Conservation (phyloP, 2,113 vertebrate genomes). For the Bettongia penicillata region DNA sequence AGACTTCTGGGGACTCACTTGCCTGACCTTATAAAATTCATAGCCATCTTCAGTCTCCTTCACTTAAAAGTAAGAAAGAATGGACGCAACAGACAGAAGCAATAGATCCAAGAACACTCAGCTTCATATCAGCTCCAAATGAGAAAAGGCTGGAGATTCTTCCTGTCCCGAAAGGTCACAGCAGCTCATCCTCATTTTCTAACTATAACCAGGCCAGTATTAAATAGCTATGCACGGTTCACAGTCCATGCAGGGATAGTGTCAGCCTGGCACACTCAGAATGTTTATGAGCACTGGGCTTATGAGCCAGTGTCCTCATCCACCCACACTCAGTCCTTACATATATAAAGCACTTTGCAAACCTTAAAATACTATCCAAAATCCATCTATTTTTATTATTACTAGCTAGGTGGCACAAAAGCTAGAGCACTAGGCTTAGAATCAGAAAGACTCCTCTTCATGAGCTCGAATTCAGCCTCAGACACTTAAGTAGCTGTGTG, state of each 20-base stretch:
- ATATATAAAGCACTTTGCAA: neutral
- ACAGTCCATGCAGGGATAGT: neutral
- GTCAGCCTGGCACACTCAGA: neutral
- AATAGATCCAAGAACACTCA: neutral
- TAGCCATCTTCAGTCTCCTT: neutral
- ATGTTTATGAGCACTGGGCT: neutral
- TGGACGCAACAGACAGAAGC: neutral
- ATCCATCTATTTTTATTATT: neutral
- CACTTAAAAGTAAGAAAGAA: neutral
- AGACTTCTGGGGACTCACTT: neutral
- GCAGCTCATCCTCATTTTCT: neutral
- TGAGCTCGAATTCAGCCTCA: no score
- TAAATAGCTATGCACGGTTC: neutral
- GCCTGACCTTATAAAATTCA: neutral
- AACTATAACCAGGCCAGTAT: neutral
- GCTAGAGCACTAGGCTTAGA: no score
- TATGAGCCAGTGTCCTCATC: neutral
- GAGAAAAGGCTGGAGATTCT: neutral
- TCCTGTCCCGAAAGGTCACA: neutral
- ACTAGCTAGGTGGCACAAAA: no score
- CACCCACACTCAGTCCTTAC: neutral
- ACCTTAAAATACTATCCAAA: neutral
- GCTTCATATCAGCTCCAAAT: neutral
- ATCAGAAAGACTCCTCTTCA: no score
- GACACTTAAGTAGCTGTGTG: no score